phyloP scores from a whole-genome alignment of 2,113 vertebrate genomes.

The Diadophis punctatus region DNA sequence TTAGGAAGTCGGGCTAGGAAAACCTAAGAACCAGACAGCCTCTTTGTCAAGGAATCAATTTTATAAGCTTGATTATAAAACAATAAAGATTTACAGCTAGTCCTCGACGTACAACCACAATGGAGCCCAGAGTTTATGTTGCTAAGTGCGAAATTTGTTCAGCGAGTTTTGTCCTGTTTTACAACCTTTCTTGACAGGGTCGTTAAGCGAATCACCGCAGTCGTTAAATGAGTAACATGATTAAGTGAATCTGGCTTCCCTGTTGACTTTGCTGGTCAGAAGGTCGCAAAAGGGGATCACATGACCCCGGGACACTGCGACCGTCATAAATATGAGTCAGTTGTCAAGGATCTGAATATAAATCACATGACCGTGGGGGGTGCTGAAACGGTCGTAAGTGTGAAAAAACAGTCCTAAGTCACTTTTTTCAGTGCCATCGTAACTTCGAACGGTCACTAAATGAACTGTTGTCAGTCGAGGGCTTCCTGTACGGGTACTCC shows the following conservation, averaged over 20 bases:
- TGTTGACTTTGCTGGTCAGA: not conserved
- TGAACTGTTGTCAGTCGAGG: no score
- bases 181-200: not conserved
- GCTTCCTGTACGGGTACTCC: no score
- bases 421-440: no score
- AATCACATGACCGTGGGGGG: not conserved
- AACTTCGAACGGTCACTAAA: no score
- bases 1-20: not conserved
- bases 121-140: no score
- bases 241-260: not conserved
- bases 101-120: not conserved
- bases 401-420: no score
- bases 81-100: not conserved
- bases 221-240: not conserved
- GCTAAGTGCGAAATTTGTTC: not conserved
- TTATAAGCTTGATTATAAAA: not conserved
- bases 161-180: not conserved
- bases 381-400: not conserved
- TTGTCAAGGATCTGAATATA: not conserved
- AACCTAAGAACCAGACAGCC: fast-evolving
- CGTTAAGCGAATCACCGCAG: not conserved
- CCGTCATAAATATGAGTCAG: not conserved
- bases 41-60: not conserved
- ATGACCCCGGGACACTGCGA: not conserved
- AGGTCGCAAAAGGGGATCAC: not conserved